These are phyloP conservation scores for Lasioglossum vierecki DNA, from an alignment of 2,888 invertebrate species.

Conservation along the genomic window DNA sequence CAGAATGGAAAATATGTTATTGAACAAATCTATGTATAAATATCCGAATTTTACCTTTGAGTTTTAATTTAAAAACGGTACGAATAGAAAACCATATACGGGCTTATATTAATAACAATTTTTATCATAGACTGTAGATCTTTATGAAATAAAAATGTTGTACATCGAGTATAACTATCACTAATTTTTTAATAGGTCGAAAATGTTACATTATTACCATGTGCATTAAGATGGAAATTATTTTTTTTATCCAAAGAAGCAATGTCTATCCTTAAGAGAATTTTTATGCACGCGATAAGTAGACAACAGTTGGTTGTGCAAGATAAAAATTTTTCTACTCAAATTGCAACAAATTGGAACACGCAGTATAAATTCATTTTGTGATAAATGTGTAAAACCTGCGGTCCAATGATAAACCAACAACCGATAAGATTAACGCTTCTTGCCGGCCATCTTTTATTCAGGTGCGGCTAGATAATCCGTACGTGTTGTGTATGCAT, in stretches of 20 bases:
- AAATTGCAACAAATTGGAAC: too few relatives aligned
- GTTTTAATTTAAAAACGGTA: too few relatives aligned
- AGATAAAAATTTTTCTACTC: too few relatives aligned
- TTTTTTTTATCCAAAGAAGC: background rate
- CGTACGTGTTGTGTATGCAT: slow-evolving; percentile 64
- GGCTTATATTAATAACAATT: too few relatives aligned
- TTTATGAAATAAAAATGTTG: background rate
- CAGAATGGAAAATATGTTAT: too few relatives aligned
- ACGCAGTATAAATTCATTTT: too few relatives aligned
- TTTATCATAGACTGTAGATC: background rate
- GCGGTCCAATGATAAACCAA: slow-evolving; percentile 38
- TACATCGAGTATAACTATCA: background rate
- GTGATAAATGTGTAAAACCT: too few relatives aligned
- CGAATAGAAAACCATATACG: too few relatives aligned
- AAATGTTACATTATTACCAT: background rate
- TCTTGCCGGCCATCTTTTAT: slow-evolving; percentile 45
- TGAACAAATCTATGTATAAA: too few relatives aligned
- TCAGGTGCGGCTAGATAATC: slow-evolving; percentile 45
- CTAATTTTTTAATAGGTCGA: too few relatives aligned
- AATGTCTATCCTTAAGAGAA: background rate
- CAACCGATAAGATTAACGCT: slow-evolving; percentile 49
- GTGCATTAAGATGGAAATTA: background rate
- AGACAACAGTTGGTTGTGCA: too few relatives aligned
- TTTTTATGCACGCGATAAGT: background rate
- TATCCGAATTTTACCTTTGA: too few relatives aligned